A percentile compares a stretch with the other conserved stretches of the same genome.
These are phyloP conservation scores for Chrysochloris asiatica DNA, from an alignment of 2,113 vertebrate species.

Conservation along the genomic window DNA sequence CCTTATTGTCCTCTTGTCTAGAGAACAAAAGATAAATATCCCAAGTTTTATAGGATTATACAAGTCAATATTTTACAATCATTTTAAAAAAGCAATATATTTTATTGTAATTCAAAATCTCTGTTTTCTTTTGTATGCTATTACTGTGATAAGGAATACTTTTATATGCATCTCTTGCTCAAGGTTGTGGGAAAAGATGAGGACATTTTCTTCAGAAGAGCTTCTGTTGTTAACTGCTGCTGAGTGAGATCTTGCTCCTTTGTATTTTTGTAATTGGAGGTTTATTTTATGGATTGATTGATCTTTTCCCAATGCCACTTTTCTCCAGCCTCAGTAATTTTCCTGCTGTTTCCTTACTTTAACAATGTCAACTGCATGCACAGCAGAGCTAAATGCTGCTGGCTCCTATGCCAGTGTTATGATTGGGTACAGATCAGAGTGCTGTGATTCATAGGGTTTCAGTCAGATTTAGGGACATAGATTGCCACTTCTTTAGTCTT, in stretches of 20 bases:
- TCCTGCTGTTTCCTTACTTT: no score
- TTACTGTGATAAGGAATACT: background rate
- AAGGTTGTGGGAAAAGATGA: background rate
- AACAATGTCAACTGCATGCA: no score
- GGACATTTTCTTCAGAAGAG: background rate
- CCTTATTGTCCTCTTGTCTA: background rate
- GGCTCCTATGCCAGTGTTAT: background rate
- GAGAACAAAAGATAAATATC: background rate
- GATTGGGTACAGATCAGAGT: background rate
- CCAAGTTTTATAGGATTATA: background rate
- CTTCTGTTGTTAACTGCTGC: no score
- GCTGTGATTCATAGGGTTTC: no score
- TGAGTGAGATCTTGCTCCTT: no score
- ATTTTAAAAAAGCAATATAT: background rate
- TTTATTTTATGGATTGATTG: no score
- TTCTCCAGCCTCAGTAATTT: no score
- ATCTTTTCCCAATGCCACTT: no score
- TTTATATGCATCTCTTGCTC: background rate
- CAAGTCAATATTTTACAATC: background rate
- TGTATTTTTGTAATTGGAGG: no score
- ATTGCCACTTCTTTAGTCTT: background rate
- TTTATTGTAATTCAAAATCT: background rate
- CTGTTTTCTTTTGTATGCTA: background rate
- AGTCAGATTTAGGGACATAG: no score
- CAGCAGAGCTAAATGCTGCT: background rate